A percentile compares a stretch with the other conserved stretches of the same genome.
Conservation (phyloP, 2,888 invertebrate species). For the Chrysodeixis includens region DNA sequence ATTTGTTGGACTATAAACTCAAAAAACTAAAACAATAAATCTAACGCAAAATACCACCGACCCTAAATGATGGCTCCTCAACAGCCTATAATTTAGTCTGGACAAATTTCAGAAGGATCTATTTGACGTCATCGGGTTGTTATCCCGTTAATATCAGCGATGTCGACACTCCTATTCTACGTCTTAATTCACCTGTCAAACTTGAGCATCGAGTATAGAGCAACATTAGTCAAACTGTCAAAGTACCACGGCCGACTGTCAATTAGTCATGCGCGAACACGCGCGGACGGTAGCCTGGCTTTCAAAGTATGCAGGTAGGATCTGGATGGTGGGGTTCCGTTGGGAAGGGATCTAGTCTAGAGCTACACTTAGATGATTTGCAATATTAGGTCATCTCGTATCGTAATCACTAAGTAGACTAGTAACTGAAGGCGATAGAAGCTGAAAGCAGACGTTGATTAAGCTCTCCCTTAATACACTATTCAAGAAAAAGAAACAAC, state of each 20-base stretch:
- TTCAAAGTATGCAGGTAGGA: slow-evolving; percentile 56
- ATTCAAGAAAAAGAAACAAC: background rate
- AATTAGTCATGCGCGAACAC: slow-evolving; percentile 76
- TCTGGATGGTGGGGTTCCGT: slow-evolving; percentile 45
- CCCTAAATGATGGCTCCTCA: slow-evolving; percentile 15
- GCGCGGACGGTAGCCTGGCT: slow-evolving; percentile 74
- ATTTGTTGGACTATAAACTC: too few species aligned
- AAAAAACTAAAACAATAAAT: background rate
- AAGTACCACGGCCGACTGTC: slow-evolving; percentile 80
- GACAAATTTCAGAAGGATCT: slow-evolving; percentile 36
- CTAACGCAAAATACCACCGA: background rate
- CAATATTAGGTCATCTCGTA: background rate
- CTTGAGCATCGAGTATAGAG: slow-evolving; percentile 72
- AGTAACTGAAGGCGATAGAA: background rate
- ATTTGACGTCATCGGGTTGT: slow-evolving; percentile 43
- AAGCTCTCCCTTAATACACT: too few species aligned
- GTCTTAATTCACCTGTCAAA: slow-evolving; percentile 77
- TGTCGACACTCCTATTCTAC: slow-evolving; percentile 74
- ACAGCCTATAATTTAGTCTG: slow-evolving; percentile 30
- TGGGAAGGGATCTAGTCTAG: background rate
- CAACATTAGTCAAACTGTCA: slow-evolving; percentile 87
- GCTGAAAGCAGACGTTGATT: background rate
- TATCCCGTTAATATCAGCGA: slow-evolving; percentile 59
- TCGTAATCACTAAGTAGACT: background rate
- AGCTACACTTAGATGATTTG: background rate